These are phyloP conservation scores for Carcina quercana DNA, from an alignment of 2,888 invertebrate genomes.

Conservation along the genomic window DNA sequence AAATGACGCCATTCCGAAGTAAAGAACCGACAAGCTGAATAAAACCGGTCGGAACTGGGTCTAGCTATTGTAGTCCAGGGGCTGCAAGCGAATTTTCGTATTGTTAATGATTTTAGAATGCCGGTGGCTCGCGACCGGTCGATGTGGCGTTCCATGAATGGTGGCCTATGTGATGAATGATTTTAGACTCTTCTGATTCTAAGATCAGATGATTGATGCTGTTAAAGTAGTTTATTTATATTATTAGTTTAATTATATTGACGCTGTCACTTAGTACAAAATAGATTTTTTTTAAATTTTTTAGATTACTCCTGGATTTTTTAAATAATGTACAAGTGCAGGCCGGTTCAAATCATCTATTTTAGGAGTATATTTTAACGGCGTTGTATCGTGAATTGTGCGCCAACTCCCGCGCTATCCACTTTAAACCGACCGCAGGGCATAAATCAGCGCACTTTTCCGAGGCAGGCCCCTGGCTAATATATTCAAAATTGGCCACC, in stretches of 20 bases:
- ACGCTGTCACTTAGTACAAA: too few species aligned
- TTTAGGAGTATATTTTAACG: conserved; percentile 3
- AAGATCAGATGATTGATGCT: too few species aligned
- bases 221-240: too few species aligned
- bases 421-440: conserved; percentile 16
- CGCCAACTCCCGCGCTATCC: conserved; percentile 7
- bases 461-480: conserved; percentile 17
- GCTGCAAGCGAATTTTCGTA: background rate
- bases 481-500: conserved; percentile 28
- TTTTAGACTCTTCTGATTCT: too few species aligned
- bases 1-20: conserved; percentile 31
- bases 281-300: too few species aligned
- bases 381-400: background rate
- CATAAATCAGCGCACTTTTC: conserved; percentile 30
- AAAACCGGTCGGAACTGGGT: conserved; percentile 26
- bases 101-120: too few species aligned
- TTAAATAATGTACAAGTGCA: too few species aligned
- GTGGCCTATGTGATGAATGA: too few species aligned
- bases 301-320: too few species aligned
- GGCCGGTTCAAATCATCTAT: background rate
- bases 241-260: too few species aligned
- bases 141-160: too few species aligned
- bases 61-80: conserved; percentile 2
- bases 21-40: conserved; percentile 27
- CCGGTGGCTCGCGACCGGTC: too few species aligned